Percentiles rank a stretch among this genome's conserved stretches.
Conservation (phyloP, 2,888 invertebrate genomes). For the Ectemnius cavifrons region DNA sequence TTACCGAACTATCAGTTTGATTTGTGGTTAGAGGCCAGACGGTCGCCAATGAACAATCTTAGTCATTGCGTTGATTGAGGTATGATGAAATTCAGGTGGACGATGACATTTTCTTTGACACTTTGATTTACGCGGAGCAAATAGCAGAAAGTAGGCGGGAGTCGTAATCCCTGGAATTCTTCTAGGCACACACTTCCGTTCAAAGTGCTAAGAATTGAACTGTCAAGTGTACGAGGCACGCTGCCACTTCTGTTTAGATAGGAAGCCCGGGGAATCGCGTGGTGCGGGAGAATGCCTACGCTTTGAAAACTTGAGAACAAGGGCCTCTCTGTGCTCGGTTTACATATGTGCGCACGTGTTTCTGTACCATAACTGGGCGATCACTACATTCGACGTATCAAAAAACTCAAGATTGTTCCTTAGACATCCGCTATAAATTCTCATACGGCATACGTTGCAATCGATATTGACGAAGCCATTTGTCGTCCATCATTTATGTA, state of each 20-base stretch:
- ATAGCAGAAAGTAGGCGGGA: background rate
- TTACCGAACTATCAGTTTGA: too few relatives aligned
- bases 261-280: slow-evolving; percentile 32
- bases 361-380: slow-evolving; percentile 33
- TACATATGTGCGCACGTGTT: slow-evolving; percentile 55
- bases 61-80: too few relatives aligned
- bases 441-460: too few relatives aligned
- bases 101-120: too few relatives aligned
- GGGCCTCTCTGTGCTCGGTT: slow-evolving; percentile 66
- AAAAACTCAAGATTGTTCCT: slow-evolving; percentile 15
- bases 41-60: too few relatives aligned
- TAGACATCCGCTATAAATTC: too few relatives aligned
- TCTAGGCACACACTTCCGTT: background rate
- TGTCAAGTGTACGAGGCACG: slow-evolving; percentile 28
- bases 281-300: slow-evolving; percentile 22
- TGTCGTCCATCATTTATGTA: too few relatives aligned
- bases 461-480: too few relatives aligned
- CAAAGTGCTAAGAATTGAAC: slow-evolving; percentile 23
- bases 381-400: slow-evolving; percentile 28
- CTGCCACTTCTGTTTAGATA: slow-evolving; percentile 28
- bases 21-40: too few relatives aligned
- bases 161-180: background rate
- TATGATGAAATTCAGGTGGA: too few relatives aligned
- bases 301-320: slow-evolving; percentile 62
- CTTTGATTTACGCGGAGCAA: background rate